These are phyloP conservation scores for Naso thynnoides DNA, from an alignment of 2,797 vertebrate genomes.

Conservation along the genomic window DNA sequence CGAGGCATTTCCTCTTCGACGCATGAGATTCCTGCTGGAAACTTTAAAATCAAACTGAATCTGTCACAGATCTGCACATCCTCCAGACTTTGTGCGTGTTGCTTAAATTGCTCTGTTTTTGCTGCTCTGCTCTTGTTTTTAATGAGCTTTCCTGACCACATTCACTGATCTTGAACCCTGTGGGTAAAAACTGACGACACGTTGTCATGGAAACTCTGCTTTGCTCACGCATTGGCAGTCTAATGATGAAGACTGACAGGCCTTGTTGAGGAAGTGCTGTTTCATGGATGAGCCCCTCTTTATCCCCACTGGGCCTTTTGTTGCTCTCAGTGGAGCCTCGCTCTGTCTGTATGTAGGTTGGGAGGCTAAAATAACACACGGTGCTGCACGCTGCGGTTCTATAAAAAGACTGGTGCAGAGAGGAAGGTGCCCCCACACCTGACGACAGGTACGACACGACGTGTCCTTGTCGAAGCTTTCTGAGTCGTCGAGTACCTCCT, in stretches of 20 bases:
- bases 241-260: constrained; percentile 27
- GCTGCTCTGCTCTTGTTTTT: neutral
- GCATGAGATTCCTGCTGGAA: neutral
- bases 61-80: neutral
- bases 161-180: constrained; percentile 15
- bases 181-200: constrained; percentile 1
- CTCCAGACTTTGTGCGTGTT: constrained; percentile 49
- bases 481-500: constrained; percentile 23
- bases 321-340: constrained; percentile 5
- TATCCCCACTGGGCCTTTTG: neutral
- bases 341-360: constrained; percentile 36
- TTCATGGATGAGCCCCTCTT: constrained; percentile 28
- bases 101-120: constrained; percentile 12
- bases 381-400: constrained; percentile 29
- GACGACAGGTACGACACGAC: constrained; percentile 40
- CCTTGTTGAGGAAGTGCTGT: constrained; percentile 20
- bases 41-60: neutral
- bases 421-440: constrained; percentile 47
- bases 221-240: constrained; percentile 12
- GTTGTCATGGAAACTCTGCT: constrained; percentile 53
- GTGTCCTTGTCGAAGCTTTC: constrained; percentile 27
- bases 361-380: constrained; percentile 40
- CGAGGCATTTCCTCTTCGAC: too few relatives aligned
- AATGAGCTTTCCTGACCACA: constrained; percentile 7
- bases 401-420: constrained; percentile 57